Evolutionary conservation across 2,888 invertebrate species (phyloP).

Genomic region (Octonoba sinensis): DNA sequence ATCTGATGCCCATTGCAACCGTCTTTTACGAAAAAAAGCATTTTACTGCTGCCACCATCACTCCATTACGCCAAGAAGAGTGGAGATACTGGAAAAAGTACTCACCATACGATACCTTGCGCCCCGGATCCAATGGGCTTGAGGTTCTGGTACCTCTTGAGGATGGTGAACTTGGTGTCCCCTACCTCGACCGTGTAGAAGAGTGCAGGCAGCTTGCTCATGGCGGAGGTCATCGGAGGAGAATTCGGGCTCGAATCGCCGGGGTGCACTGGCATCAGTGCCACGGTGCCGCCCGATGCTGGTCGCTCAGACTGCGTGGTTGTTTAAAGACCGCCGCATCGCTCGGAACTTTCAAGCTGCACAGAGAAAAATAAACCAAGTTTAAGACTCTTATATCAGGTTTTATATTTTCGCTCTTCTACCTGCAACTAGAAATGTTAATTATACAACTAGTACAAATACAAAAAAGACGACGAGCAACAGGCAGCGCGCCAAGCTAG

Average conservation of each 20-base stretch:
- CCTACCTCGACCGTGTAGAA: slow-evolving; percentile 99
- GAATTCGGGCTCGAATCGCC: slow-evolving; percentile 25
- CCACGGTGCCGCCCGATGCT: background rate
- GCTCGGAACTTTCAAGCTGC: background rate
- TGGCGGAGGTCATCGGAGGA: slow-evolving; percentile 42
- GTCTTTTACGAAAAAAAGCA: too few species aligned
- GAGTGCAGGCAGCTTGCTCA: slow-evolving; percentile 59
- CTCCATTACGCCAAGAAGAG: too few species aligned
- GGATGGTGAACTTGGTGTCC: slow-evolving; percentile 97
- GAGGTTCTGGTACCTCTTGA: slow-evolving; percentile 97
- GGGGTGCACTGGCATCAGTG: slow-evolving; percentile 47
- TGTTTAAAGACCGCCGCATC: background rate
- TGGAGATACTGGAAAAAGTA: slow-evolving; percentile 65
- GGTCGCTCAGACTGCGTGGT: background rate
- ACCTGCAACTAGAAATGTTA: too few species aligned
- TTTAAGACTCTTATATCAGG: too few species aligned
- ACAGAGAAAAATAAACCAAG: too few species aligned
- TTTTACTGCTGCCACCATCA: too few species aligned
- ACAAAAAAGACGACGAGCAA: too few species aligned
- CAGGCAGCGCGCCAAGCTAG: too few species aligned
- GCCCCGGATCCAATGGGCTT: slow-evolving; percentile 99
- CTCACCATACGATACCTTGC: slow-evolving; percentile 99
- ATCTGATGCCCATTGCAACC: too few species aligned
- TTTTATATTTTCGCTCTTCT: too few species aligned
- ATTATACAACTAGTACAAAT: too few species aligned